These are phyloP conservation scores for Anabas testudineus DNA, from an alignment of 2,797 vertebrate species.

Conservation along the genomic window DNA sequence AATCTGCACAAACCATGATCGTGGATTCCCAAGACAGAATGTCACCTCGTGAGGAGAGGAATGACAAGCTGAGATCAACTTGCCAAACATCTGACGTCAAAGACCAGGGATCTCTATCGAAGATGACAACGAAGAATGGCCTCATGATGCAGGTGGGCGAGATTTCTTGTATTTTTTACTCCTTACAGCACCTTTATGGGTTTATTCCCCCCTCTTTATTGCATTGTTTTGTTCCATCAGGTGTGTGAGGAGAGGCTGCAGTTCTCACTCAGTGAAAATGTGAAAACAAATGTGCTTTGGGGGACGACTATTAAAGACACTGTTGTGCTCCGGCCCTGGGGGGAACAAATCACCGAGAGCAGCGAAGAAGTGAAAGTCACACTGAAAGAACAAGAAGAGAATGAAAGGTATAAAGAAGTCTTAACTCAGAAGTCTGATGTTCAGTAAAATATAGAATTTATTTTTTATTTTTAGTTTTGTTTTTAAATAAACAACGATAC, in stretches of 20 bases:
- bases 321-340: slow-evolving; percentile 79
- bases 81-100: slow-evolving; percentile 73
- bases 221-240: slow-evolving; percentile 68
- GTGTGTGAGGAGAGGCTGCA: slow-evolving; percentile 93
- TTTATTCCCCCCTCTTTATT: slow-evolving; percentile 12
- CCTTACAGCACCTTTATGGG: not conserved
- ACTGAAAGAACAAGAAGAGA: slow-evolving; percentile 59
- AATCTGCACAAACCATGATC: slow-evolving; percentile 37
- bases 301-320: slow-evolving; percentile 80
- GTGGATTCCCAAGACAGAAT: slow-evolving; percentile 49
- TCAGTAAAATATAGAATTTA: not conserved
- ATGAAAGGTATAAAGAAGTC: slow-evolving; percentile 71
- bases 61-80: slow-evolving; percentile 46
- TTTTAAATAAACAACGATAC: not conserved
- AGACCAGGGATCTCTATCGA: slow-evolving; percentile 81
- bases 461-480: not conserved
- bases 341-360: slow-evolving; percentile 68
- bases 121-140: slow-evolving; percentile 85
- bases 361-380: slow-evolving; percentile 33
- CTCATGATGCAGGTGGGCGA: slow-evolving; percentile 89
- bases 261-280: slow-evolving; percentile 92
- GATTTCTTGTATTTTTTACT: slow-evolving; percentile 2
- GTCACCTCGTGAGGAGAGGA: slow-evolving; percentile 58
- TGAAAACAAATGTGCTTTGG: slow-evolving; percentile 91
- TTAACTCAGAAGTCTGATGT: not conserved